A percentile compares a stretch with the other conserved stretches of the same genome.
Evolutionary conservation across 1,140 invertebrate genomes (phyloP).

Genomic region (Hesperophylax magnus): DNA sequence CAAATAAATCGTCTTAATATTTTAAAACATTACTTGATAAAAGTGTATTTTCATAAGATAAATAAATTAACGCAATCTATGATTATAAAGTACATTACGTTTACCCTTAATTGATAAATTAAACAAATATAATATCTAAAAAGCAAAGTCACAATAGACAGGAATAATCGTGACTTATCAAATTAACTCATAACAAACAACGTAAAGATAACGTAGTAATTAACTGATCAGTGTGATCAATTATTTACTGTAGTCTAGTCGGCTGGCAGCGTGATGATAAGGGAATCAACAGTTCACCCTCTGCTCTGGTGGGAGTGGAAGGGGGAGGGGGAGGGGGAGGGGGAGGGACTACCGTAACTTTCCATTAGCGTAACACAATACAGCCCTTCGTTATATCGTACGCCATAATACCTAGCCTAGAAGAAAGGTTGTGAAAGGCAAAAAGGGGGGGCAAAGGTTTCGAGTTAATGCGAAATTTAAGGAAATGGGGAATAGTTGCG

Average conservation of each 20-base stretch:
- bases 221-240: no score
- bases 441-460: neutral
- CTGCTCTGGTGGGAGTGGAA: neutral
- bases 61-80: no score
- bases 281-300: neutral
- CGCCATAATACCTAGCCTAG: neutral
- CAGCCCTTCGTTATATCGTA: conserved; percentile 15
- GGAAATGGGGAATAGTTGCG: conserved; percentile 11
- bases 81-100: no score
- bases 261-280: conserved; percentile 2
- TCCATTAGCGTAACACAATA: conserved; percentile 35
- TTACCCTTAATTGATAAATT: no score
- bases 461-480: neutral
- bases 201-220: no score
- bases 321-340: neutral
- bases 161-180: no score
- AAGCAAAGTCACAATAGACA: no score
- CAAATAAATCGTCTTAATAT: no score
- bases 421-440: neutral
- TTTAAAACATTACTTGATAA: no score
- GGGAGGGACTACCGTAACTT: neutral
- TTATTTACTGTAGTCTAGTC: conserved; percentile 16
- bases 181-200: no score
- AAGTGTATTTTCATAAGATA: no score
- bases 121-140: no score